Evolutionary conservation across 2,888 invertebrate species (phyloP).

Genomic region (Drosophila recens): DNA sequence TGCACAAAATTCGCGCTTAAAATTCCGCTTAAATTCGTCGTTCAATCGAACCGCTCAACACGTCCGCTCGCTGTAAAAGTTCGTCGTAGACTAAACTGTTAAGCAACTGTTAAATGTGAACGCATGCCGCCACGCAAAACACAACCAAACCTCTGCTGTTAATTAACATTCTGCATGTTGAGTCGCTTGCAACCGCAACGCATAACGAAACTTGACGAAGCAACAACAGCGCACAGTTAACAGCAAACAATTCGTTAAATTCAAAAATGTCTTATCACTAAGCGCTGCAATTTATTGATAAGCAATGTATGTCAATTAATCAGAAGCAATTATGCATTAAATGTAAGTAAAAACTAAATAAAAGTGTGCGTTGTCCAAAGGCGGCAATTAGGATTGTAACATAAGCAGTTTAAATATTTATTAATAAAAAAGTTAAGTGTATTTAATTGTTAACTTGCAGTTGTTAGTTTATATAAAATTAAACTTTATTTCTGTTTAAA

Average conservation of each 20-base stretch:
- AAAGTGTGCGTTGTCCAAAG: background rate
- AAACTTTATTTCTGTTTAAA: too few species aligned
- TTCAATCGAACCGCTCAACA: slow-evolving; percentile 30
- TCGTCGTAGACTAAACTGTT: slow-evolving; percentile 46
- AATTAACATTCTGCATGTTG: slow-evolving; percentile 3
- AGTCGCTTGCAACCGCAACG: slow-evolving; percentile 33
- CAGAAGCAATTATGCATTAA: background rate
- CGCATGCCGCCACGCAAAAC: slow-evolving; percentile 9
- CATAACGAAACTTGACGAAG: slow-evolving; percentile 53
- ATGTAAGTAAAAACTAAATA: background rate
- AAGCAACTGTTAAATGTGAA: slow-evolving; percentile 24
- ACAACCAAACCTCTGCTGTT: slow-evolving; percentile 6
- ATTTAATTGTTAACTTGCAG: background rate
- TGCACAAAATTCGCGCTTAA: slow-evolving; percentile 39
- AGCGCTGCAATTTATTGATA: slow-evolving; percentile 9
- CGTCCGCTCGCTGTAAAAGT: slow-evolving; percentile 44
- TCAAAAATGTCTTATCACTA: slow-evolving; percentile 44
- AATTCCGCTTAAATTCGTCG: slow-evolving; percentile 6
- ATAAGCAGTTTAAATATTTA: background rate
- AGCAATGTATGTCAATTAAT: slow-evolving; percentile 5
- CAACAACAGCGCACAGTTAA: slow-evolving; percentile 23
- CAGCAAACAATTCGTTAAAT: slow-evolving; percentile 24
- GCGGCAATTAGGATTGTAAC: background rate
- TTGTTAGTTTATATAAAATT: background rate
- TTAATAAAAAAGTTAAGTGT: background rate